Conservation (phyloP, 2,113 vertebrate species). For the Spilogale gracilis region DNA sequence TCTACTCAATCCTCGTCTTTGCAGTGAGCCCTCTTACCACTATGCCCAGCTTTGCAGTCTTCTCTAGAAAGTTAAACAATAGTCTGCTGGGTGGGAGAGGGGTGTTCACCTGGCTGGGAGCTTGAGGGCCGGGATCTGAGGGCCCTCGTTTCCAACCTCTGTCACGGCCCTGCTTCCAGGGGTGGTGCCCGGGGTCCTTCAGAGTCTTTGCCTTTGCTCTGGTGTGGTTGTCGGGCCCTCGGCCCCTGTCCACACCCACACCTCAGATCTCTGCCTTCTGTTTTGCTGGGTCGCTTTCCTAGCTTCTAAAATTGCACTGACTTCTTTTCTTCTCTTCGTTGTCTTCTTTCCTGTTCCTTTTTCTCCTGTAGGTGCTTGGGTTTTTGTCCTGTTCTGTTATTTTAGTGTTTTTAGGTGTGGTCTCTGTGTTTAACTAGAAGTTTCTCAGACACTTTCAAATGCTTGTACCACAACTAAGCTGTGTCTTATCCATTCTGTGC, state of each 20-base stretch:
- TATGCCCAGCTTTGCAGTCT: neutral
- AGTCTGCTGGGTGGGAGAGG: neutral
- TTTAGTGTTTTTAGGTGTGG: neutral
- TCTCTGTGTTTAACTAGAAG: neutral
- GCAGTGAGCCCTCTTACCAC: neutral
- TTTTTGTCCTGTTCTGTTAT: neutral
- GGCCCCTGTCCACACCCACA: rapidly evolving
- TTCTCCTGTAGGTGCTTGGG: neutral
- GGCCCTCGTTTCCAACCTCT: neutral
- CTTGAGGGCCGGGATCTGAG: neutral
- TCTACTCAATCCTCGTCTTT: neutral
- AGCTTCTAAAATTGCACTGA: neutral
- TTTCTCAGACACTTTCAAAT: neutral
- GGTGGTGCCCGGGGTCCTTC: neutral
- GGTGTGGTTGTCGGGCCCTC: neutral
- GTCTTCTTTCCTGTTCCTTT: neutral
- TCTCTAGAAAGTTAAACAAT: neutral
- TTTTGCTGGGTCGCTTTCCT: neutral
- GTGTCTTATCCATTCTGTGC: neutral
- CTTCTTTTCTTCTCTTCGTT: neutral
- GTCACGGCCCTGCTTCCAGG: neutral
- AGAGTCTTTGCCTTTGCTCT: neutral
- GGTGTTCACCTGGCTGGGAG: no score
- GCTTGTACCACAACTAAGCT: neutral
- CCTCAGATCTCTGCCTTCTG: neutral